Base-by-base conservation (phyloP, 2,797 vertebrate genomes). In the Halcyon smyrnensis region DNA sequence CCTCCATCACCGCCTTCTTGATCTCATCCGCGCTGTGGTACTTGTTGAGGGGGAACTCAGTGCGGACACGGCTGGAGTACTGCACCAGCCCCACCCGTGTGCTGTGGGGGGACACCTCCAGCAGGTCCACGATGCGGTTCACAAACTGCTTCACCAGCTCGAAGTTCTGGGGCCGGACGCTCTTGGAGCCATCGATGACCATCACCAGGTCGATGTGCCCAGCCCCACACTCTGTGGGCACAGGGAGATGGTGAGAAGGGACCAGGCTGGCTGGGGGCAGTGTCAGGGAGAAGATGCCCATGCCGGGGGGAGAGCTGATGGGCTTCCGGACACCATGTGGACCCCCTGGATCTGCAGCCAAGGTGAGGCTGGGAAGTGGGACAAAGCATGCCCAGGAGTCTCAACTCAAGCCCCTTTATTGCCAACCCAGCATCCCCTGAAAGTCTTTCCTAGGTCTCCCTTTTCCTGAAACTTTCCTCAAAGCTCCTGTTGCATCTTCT, bases 91-190 rank as follows among this genome's bases (percentile, higher is more conserved):
- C 99, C 10, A 99, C 98, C 2, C 98, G 98, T 1, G 99, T 99
- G 57, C 99, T 99, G 0, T 98, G 98, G 8, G 98, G 95, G 5
- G 99, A 99, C 90, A 99, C 98, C 6, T 99, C 99, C 95, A 99
- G 97, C 59, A 99, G 98, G 96, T 99, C 99, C 98, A 99, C 99
- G 0, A 99, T 98, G 96, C 99, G 98, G 9, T 98, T 99, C 46
- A 99, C 99, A 95, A 99, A 99, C 98, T 99, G 98, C 97, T 99
- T 99, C 91, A 99, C 99, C 50, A 99, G 98, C 97, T 99, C 99
- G 8, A 99, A 99, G 95, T 99, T 99, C 53, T 99, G 99, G 0
- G 99, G 99, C 4, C 99, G 98, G 32, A 99, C 99, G 0, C 99
- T 99, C 97, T 99, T 99, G 89, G 99, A 99, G 54, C 99, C 99